Evolutionary conservation across 2,888 invertebrate species (phyloP), one percentile per base, ranked within the genome.

Genomic region (Steromphala cineraria): DNA sequence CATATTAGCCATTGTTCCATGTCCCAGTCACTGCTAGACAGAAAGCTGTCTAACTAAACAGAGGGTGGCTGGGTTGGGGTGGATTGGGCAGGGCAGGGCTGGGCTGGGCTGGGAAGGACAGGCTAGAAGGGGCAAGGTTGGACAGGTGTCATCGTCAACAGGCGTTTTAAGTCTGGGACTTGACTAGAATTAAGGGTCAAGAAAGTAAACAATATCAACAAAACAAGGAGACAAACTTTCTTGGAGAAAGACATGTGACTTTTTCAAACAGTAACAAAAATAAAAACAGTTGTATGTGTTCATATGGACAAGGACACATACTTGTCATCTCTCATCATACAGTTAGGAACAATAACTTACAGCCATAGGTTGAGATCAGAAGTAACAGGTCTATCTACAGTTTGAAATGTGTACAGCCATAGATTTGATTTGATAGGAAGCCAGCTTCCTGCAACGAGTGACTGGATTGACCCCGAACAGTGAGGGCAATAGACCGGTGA

Each of bases 401-500:
- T 71, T 71, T 71, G 71, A 71, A 71, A 71, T 71, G 71, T 71
- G 71, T 71, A 71, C 71, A 71, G 71, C 71, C 71, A 71, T 71
- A 71, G 71, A 71, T 40, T 36, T 71, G 71, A 36, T 71, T 71
- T 15, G 19, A 17, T 46, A 81, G 76, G 80, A 81, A 82, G 83
- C 85, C 85, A 84, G 85, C 84, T 83, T 81, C 79, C 80, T 78
- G 78, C 67, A 36, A n/a, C 53, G 74, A 75, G 80, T 80, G 80
- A 80, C 78, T 78, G 79, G 53, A 46, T 71, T 74, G 76, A 67
- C 52, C 52, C 67, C 46, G 36, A 71, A 52, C 75, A 19, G 75
- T 52, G 40, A 56, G 67, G 75, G 36, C 46, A 21, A 53, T n/a
- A 52, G 75, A 62, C 75, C 80, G 74, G 75, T 67, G 75, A 71